Evolutionary conservation across 1,140 invertebrate genomes (phyloP).

Genomic region (Galleria mellonella): DNA sequence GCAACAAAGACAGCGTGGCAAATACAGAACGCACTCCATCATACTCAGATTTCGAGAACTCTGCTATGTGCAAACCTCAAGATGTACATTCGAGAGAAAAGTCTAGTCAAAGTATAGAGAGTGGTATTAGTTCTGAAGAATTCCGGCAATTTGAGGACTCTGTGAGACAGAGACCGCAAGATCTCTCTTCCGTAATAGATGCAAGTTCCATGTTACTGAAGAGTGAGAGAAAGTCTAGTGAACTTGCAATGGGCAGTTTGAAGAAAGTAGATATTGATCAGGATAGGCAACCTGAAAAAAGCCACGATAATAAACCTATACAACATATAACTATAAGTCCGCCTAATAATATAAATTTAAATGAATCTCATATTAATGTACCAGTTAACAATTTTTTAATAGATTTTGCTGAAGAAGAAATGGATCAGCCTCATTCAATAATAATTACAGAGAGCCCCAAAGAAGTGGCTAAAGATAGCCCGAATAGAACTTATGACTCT

Average conservation of each 20-base stretch:
- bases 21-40: constrained; percentile 33
- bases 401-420: constrained; percentile 56
- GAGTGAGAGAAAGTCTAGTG: constrained; percentile 44
- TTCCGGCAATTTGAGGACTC: constrained; percentile 49
- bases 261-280: constrained; percentile 19
- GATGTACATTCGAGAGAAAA: constrained; percentile 36
- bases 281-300: constrained; percentile 17
- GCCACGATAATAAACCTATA: constrained; percentile 11
- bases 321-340: constrained; percentile 36
- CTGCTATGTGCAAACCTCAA: constrained; percentile 46
- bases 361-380: constrained; percentile 44
- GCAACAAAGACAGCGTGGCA: constrained; percentile 26
- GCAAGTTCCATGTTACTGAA: constrained; percentile 43
- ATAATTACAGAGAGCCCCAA: constrained; percentile 54
- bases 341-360: constrained; percentile 49
- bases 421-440: constrained; percentile 62
- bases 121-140: constrained; percentile 41
- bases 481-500: constrained; percentile 32
- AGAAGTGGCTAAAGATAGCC: constrained; percentile 29
- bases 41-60: constrained; percentile 55
- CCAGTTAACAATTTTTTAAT: constrained; percentile 35
- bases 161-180: constrained; percentile 40
- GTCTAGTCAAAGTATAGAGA: constrained; percentile 42
- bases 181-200: constrained; percentile 47
- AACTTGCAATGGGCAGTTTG: constrained; percentile 17